Evolutionary conservation across 2,113 vertebrate species (phyloP).

Genomic region (Seriola quinqueradiata): DNA sequence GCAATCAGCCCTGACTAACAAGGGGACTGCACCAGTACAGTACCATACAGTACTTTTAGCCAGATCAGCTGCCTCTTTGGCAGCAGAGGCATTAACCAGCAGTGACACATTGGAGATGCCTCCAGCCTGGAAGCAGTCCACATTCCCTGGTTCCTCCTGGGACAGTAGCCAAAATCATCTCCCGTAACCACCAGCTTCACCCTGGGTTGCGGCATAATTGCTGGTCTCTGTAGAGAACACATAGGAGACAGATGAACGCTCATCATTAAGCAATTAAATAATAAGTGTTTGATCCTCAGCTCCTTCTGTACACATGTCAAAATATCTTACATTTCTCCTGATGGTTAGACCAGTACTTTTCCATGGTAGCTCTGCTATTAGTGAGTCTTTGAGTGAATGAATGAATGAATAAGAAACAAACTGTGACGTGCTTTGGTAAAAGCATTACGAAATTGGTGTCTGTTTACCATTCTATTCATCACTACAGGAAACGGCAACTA

Average conservation of each 20-base stretch:
- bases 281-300: neutral
- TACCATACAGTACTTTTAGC: constrained; percentile 85
- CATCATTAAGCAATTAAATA: neutral
- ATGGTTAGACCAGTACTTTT: neutral
- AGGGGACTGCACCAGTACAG: neutral
- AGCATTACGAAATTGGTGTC: neutral
- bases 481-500: no score
- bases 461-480: no score
- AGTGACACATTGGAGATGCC: constrained; percentile 92
- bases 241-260: neutral
- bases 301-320: no score
- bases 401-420: no score
- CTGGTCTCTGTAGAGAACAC: constrained; percentile 45
- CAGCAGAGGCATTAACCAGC: constrained; percentile 91
- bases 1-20: no score
- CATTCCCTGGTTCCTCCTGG: constrained; percentile 91
- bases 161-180: constrained; percentile 98
- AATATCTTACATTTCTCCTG: no score
- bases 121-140: constrained; percentile 92
- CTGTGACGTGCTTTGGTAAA: neutral
- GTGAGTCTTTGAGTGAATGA: no score
- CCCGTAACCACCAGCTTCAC: constrained; percentile 93
- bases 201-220: constrained; percentile 85
- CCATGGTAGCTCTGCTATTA: no score
- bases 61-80: constrained; percentile 88